Evolutionary conservation across 2,113 vertebrate species (phyloP).

Genomic region (Bos indicus): DNA sequence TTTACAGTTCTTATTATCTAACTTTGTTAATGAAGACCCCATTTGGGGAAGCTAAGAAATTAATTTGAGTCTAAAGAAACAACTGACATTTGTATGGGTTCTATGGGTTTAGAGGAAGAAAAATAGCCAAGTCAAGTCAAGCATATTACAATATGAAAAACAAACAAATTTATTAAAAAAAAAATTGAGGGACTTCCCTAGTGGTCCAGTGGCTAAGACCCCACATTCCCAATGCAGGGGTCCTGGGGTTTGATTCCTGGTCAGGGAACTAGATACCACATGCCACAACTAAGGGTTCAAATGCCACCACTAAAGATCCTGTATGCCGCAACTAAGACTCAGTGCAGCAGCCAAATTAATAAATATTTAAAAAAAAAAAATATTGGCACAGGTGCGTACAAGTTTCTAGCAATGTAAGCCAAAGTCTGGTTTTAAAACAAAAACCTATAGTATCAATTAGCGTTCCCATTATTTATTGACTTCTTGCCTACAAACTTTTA

Average conservation of each 20-base stretch:
- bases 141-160: conserved; percentile 21
- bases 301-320: neutral
- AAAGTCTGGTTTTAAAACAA: conserved; percentile 39
- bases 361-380: neutral
- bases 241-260: neutral
- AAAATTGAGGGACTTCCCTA: neutral
- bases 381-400: neutral
- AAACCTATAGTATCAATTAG: conserved; percentile 32
- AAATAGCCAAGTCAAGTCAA: neutral
- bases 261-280: neutral
- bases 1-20: neutral
- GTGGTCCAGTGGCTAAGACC: neutral
- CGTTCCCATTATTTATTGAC: conserved; percentile 36
- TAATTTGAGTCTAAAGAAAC: neutral
- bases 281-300: neutral
- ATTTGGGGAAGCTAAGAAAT: conserved; percentile 12
- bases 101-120: neutral
- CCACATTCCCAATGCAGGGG: neutral
- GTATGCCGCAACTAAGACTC: neutral
- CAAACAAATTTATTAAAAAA: neutral
- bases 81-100: neutral
- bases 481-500: conserved; percentile 27
- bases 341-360: neutral
- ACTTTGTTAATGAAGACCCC: neutral
- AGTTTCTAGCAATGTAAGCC: conserved; percentile 25